Percentiles rank a stretch among this genome's conserved stretches.
These are phyloP conservation scores for Drosophila obscura DNA, from an alignment of 1,140 invertebrate species.

Conservation along the genomic window DNA sequence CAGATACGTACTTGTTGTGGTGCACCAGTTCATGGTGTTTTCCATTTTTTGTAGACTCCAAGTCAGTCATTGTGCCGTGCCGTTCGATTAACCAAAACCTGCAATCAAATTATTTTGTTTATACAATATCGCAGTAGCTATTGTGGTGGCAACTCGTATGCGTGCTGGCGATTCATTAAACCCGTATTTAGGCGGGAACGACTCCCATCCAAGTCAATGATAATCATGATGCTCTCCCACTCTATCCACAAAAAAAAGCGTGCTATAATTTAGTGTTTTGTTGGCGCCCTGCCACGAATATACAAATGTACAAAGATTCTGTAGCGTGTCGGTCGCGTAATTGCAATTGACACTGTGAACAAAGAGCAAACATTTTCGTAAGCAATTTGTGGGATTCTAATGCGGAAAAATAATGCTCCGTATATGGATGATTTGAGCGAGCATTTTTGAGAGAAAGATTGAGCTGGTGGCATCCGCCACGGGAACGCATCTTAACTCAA, in stretches of 20 bases:
- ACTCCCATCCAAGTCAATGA: slow-evolving; percentile 17
- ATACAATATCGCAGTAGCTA: slow-evolving; percentile 22
- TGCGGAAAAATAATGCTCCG: slow-evolving; percentile 56
- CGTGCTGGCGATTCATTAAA: slow-evolving; percentile 71
- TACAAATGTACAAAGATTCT: slow-evolving; percentile 35
- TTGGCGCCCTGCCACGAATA: slow-evolving; percentile 56
- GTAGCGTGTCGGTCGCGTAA: slow-evolving; percentile 59
- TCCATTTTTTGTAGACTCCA: slow-evolving; percentile 62
- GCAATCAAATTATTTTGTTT: slow-evolving; percentile 44
- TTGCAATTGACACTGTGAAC: slow-evolving; percentile 69
- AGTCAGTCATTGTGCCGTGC: slow-evolving; percentile 61
- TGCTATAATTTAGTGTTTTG: slow-evolving; percentile 68
- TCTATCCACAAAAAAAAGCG: slow-evolving; percentile 33
- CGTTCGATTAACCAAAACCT: slow-evolving; percentile 18
- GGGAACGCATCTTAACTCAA: slow-evolving; percentile 75
- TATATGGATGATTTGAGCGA: slow-evolving; percentile 15
- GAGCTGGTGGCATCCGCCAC: slow-evolving; percentile 10
- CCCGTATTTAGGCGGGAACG: slow-evolving; percentile 39
- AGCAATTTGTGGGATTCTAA: slow-evolving; percentile 54
- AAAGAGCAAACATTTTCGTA: slow-evolving; percentile 58
- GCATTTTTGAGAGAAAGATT: slow-evolving; percentile 7
- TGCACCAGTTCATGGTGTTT: slow-evolving; percentile 72
- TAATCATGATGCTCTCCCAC: neutral
- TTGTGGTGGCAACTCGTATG: slow-evolving; percentile 31
- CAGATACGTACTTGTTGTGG: slow-evolving; percentile 61